Evolutionary conservation across 1,140 invertebrate species (phyloP), one percentile per base, ranked within the genome.

Genomic region (Bombus affinis): DNA sequence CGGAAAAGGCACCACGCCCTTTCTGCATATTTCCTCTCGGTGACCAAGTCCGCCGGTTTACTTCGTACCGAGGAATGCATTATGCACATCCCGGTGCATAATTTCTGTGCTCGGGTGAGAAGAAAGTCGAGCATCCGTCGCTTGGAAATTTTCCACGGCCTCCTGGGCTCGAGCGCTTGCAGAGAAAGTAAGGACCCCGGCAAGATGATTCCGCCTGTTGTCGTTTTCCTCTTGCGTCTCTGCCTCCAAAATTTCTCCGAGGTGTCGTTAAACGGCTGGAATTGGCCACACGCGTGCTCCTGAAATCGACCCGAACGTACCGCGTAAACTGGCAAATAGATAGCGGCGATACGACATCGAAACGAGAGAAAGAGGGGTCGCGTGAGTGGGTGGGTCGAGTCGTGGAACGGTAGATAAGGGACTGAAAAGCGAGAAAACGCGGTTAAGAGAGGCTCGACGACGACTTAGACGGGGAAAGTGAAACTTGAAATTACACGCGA

Each of bases 171-270:
- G 18, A 5, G 2, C 37, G 25, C 42, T 53, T n/a, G 28, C 12
- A 10, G 13, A 42, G 10, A 35, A 47, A 22, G 66, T 28, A 59
- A 28, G n/a, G 47, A 39, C 13, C 39, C 22, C 37, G 62, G 25
- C 3, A 39, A 18, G 66, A 77, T 65, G 15, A 32, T 32, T 32
- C 28, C 25, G 13, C 28, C 0, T 8, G 15, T 39, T 15, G 65
- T n/a, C 47, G 13, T 18, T 28, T 5, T 15, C 72, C 88, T 28
- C 66, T 62, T 72, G 57, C 76, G 28, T 62, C 57, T 62, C 15
- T 35, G 65, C 22, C 76, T 42, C 42, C 80, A 84, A 85, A 86
- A 90, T 90, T 89, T 90, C 89, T 89, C 89, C 85, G 73, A 90
- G 89, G 89, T 85, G 83, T 75, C 86, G 88, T 90, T 90, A 90